Evolutionary conservation across 2,113 vertebrate species (phyloP).

Genomic region (Anhinga rufa): DNA sequence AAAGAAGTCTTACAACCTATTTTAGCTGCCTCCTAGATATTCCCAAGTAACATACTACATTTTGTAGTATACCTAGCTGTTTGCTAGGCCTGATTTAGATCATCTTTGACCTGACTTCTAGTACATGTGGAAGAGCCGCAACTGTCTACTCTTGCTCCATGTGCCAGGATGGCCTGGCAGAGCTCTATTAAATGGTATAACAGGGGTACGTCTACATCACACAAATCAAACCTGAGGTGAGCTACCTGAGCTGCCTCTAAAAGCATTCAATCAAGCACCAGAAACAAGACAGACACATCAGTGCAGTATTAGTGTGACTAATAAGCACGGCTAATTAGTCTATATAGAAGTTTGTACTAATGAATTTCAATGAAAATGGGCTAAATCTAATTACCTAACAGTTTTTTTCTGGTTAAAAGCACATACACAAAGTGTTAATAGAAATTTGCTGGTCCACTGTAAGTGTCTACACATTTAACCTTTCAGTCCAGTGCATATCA

Average conservation of each 20-base stretch:
- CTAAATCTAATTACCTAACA: neutral
- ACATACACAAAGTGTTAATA: neutral
- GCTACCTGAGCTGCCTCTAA: neutral
- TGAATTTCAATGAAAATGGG: conserved; percentile 4
- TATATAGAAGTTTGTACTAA: neutral
- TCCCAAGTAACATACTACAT: neutral
- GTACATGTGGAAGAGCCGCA: neutral
- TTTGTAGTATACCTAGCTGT: neutral
- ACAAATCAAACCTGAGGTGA: neutral
- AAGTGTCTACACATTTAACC: neutral
- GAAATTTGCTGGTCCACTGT: neutral
- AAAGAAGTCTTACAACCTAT: neutral
- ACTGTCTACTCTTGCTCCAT: neutral
- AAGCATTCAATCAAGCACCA: neutral
- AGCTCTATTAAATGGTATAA: neutral
- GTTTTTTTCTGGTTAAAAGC: neutral
- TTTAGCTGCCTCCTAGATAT: neutral
- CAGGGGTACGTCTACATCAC: neutral
- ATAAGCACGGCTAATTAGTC: neutral
- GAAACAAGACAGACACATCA: neutral
- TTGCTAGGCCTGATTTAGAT: neutral
- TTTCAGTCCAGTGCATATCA: neutral
- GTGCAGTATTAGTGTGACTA: neutral
- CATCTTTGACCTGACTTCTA: neutral
- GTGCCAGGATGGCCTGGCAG: neutral